Evolutionary conservation across 1,140 invertebrate genomes (phyloP).

Genomic region (Spodoptera litura): DNA sequence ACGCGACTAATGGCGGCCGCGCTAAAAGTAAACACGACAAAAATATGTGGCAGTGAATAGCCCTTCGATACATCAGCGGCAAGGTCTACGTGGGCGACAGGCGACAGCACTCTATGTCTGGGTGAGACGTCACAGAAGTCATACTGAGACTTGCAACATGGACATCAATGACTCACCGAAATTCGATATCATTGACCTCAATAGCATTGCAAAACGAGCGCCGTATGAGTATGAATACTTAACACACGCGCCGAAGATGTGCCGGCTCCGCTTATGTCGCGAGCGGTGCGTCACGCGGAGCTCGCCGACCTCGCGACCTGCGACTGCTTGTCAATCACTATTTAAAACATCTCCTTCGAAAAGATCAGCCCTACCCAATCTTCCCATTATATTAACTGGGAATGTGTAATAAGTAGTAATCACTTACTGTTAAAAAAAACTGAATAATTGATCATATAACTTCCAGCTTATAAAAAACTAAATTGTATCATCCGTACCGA

Average conservation of each 20-base stretch:
- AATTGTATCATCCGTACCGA: too few species aligned
- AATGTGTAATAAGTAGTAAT: too few species aligned
- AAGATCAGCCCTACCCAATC: too few species aligned
- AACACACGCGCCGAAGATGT: background rate
- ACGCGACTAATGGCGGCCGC: constrained; percentile 22
- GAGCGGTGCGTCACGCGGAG: background rate
- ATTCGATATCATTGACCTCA: constrained; percentile 39
- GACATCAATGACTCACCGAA: constrained; percentile 25
- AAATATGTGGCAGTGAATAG: constrained; percentile 29
- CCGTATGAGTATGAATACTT: constrained; percentile 9
- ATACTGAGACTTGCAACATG: background rate
- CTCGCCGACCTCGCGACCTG: background rate
- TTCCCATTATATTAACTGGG: too few species aligned
- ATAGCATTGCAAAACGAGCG: constrained; percentile 25
- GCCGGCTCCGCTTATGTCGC: background rate
- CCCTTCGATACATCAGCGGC: constrained; percentile 22
- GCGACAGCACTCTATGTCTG: background rate
- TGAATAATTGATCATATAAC: too few species aligned
- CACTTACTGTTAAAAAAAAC: too few species aligned
- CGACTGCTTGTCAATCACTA: background rate
- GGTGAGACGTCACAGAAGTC: background rate
- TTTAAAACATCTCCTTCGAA: too few species aligned
- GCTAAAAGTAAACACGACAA: constrained; percentile 23
- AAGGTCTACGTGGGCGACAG: constrained; percentile 13
- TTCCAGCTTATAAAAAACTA: too few species aligned